These are phyloP conservation scores for Amniataba percoides DNA, from an alignment of 2,797 vertebrate genomes.

Conservation along the genomic window DNA sequence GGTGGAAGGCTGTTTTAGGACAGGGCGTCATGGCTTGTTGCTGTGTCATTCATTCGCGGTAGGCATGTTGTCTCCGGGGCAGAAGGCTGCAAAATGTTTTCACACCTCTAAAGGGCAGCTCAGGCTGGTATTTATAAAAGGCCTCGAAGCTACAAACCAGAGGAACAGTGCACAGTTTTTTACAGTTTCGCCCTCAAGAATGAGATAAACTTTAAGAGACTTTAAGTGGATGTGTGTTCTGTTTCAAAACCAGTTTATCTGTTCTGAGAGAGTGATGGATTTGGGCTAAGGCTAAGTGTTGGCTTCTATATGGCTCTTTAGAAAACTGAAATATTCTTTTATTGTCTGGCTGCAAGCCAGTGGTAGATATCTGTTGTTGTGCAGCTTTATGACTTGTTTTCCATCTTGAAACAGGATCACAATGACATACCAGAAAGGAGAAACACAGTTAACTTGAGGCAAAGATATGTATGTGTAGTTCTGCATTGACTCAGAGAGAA, in stretches of 20 bases:
- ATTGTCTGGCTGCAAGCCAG: not conserved
- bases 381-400: conserved; percentile 23
- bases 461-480: not conserved
- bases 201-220: conserved; percentile 5
- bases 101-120: conserved; percentile 58
- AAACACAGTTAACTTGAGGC: conserved; percentile 13
- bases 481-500: conserved; percentile 26
- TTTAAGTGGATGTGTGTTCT: conserved; percentile 13
- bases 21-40: conserved; percentile 67
- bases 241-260: conserved; percentile 20
- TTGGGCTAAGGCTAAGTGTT: not conserved
- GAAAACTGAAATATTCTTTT: not conserved
- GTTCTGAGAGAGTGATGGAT: conserved; percentile 16
- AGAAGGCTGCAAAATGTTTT: conserved; percentile 63
- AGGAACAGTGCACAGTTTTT: conserved; percentile 16
- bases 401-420: conserved; percentile 13
- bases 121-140: conserved; percentile 41
- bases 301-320: not conserved
- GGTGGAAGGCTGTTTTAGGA: conserved; percentile 76
- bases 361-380: conserved; percentile 12
- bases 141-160: conserved; percentile 11
- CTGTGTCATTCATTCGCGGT: conserved; percentile 71
- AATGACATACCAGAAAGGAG: conserved; percentile 24
- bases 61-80: conserved; percentile 67
- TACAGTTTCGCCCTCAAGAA: conserved; percentile 34